Base-by-base conservation (phyloP, 2,797 vertebrate genomes). In the Discoglossus pictus region DNA sequence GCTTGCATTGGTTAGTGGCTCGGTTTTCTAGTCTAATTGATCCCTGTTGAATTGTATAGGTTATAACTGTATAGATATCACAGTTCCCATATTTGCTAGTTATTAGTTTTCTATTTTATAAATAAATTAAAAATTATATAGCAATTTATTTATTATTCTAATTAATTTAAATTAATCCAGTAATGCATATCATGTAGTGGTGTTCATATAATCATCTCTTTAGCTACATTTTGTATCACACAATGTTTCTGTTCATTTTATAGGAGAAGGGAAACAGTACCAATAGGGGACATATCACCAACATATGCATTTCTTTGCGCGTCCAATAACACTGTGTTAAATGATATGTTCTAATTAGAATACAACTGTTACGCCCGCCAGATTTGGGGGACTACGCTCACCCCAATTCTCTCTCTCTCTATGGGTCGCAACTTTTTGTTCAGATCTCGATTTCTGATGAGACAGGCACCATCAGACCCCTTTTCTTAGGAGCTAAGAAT, bases 141-240 rank as follows among this genome's bases (percentile, higher is more conserved):
- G 21, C 34, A 23, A 50, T 51, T 51, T 40, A 60, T 56, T 39
- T n/a, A 31, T 20, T 39, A 21, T 42, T 43, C 10, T 42, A 21
- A 40, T 51, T 42, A 42, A n/a, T 51, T 59, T 17, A 67, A 25
- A 42, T 42, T 42, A 63, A 51, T 66, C 52, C 56, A 27, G 20
- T 47, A 42, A 47, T 56, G 21, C 52, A 21, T 47, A 40, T 65
- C 50, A 65, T 50, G 21, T 20, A 2, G 12, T 7, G n/a, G 46
- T 61, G 60, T 62, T 51, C 51, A 46, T 51, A 40, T 51, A 62
- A 17, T 62, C 50, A 62, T 62, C 23, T 35, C 7, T 21, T 21
- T 27, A 39, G 34, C 46, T 51, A 35, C 46, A 18, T 50, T 50
- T 48, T 39, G 60, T 35, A 34, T 46, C 38, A 50, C 20, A 61